Conservation (phyloP, 2,797 vertebrate genomes). For the Chromis chromis region DNA sequence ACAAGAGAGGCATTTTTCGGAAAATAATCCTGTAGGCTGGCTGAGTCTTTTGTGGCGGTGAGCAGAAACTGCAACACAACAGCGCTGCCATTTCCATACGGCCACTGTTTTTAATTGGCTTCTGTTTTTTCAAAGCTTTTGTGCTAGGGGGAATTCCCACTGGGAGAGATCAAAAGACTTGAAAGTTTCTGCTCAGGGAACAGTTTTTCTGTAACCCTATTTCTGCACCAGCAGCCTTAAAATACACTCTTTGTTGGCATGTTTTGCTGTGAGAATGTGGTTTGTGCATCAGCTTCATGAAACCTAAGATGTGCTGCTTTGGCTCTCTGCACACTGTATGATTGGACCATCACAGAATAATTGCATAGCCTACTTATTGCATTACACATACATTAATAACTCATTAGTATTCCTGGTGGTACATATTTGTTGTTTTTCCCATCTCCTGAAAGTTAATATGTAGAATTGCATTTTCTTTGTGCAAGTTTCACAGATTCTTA, state of each 20-base stretch:
- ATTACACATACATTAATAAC: neutral
- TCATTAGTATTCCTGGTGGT: neutral
- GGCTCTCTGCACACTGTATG: neutral
- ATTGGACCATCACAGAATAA: neutral
- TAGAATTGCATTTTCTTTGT: too few species aligned
- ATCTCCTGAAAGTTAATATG: neutral
- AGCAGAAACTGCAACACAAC: conserved; percentile 42
- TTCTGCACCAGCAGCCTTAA: conserved; percentile 32
- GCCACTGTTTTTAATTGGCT: conserved; percentile 60
- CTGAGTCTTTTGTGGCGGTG: conserved; percentile 27
- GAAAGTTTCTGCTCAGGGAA: conserved; percentile 48
- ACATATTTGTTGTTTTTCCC: neutral
- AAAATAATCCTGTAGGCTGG: conserved; percentile 38
- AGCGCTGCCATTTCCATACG: conserved; percentile 25
- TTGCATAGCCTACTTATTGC: neutral
- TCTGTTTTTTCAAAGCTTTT: conserved; percentile 56
- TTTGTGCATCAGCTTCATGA: neutral
- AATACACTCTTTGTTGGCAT: conserved; percentile 12
- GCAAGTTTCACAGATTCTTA: too few species aligned
- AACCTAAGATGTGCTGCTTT: neutral
- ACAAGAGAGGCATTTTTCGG: conserved; percentile 30
- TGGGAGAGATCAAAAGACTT: conserved; percentile 57
- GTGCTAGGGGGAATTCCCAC: conserved; percentile 44
- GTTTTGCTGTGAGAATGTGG: neutral
- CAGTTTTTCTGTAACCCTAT: conserved; percentile 25